These are phyloP conservation scores for Cinclus cinclus DNA, from an alignment of 2,113 vertebrate species.

Conservation along the genomic window DNA sequence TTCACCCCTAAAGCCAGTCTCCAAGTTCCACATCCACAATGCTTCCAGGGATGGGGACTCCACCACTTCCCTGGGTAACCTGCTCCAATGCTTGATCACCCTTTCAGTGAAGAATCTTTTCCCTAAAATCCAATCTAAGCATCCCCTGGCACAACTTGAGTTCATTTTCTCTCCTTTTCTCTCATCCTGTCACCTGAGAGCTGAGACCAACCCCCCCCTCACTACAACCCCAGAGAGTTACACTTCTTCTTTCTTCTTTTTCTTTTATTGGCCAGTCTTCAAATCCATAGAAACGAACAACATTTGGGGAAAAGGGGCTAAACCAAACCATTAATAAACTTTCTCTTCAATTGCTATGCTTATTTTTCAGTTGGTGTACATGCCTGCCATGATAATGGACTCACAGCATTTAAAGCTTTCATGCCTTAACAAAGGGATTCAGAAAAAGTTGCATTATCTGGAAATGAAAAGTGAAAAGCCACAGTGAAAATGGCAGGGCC, in stretches of 20 bases:
- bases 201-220: rapidly evolving
- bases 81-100: neutral
- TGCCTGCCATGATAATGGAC: neutral
- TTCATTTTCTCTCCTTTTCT: neutral
- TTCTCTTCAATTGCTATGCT: neutral
- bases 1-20: rapidly evolving
- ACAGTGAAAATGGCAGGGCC: neutral
- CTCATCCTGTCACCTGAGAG: neutral
- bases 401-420: neutral
- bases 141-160: neutral
- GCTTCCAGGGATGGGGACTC: neutral
- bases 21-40: neutral
- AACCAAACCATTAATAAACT: neutral
- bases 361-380: neutral
- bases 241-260: neutral
- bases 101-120: neutral
- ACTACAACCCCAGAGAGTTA: neutral
- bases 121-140: neutral
- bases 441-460: neutral
- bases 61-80: neutral
- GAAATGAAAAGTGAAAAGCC: neutral
- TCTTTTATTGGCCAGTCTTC: neutral
- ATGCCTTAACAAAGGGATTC: neutral
- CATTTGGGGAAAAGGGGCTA: neutral
- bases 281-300: neutral